Evolutionary conservation across 2,888 invertebrate genomes (phyloP).

Genomic region (Agrilus cyanescens): DNA sequence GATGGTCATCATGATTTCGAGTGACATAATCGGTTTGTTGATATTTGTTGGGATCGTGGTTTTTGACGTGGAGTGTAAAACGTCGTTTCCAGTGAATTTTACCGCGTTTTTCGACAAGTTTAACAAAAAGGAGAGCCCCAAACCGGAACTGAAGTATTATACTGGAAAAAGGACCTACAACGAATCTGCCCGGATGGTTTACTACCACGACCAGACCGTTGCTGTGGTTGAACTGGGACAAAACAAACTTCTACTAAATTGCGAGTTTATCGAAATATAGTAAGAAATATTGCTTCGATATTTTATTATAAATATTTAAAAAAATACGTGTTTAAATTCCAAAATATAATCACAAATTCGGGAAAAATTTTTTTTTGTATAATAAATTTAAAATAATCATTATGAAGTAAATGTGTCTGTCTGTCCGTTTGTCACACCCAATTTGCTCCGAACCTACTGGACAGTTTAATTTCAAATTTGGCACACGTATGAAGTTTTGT

Average conservation of each 20-base stretch:
- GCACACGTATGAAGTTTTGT: too few species aligned
- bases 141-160: slow-evolving; percentile 43
- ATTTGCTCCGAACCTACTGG: too few species aligned
- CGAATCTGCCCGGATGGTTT: slow-evolving; percentile 62
- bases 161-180: slow-evolving; percentile 53
- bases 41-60: slow-evolving; percentile 21
- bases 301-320: too few species aligned
- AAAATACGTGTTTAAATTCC: too few species aligned
- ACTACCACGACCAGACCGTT: slow-evolving; percentile 70
- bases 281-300: slow-evolving; percentile 42
- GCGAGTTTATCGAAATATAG: slow-evolving; percentile 79
- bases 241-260: slow-evolving; percentile 58
- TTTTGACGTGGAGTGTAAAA: slow-evolving; percentile 26
- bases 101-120: slow-evolving; percentile 20
- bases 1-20: slow-evolving; percentile 8
- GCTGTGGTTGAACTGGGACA: slow-evolving; percentile 69
- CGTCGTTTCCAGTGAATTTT: slow-evolving; percentile 26
- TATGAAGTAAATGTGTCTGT: too few species aligned
- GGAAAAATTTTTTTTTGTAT: too few species aligned
- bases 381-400: too few species aligned
- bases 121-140: slow-evolving; percentile 13
- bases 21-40: slow-evolving; percentile 20
- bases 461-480: too few species aligned
- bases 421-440: too few species aligned
- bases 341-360: too few species aligned